Evolutionary conservation across 2,797 vertebrate species (phyloP).

Genomic region (Rhinophrynus dorsalis): DNA sequence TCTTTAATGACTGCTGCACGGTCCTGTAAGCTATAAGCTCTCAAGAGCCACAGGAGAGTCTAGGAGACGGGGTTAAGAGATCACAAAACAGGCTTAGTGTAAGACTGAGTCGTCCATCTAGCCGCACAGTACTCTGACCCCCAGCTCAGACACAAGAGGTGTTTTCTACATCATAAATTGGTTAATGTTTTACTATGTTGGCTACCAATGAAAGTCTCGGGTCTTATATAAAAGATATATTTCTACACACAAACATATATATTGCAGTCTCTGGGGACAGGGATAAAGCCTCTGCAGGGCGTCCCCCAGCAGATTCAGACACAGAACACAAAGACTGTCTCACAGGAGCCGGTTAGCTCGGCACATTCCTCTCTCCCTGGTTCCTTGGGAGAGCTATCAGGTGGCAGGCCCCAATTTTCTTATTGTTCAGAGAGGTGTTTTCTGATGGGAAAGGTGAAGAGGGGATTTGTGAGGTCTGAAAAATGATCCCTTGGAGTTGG

Average conservation of each 20-base stretch:
- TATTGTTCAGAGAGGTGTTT: slow-evolving; percentile 70
- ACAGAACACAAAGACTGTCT: slow-evolving; percentile 47
- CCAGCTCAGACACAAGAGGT: background rate
- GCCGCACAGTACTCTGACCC: background rate
- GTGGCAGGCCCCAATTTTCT: slow-evolving; percentile 67
- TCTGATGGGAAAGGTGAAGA: slow-evolving; percentile 73
- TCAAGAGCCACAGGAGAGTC: too few species aligned
- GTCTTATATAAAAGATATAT: slow-evolving; percentile 36
- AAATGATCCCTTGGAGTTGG: slow-evolving; percentile 64
- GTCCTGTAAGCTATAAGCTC: too few species aligned
- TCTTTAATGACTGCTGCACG: too few species aligned
- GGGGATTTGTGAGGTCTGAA: slow-evolving; percentile 69
- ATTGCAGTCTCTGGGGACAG: slow-evolving; percentile 39
- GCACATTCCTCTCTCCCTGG: slow-evolving; percentile 55
- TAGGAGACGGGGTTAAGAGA: too few species aligned
- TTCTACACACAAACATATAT: slow-evolving; percentile 45
- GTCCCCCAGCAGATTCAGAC: slow-evolving; percentile 19
- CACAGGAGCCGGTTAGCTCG: slow-evolving; percentile 47
- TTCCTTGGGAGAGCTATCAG: slow-evolving; percentile 65
- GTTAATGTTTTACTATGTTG: slow-evolving; percentile 18
- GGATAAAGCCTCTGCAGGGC: slow-evolving; percentile 36
- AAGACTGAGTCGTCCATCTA: too few species aligned
- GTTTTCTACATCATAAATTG: background rate
- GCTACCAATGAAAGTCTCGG: slow-evolving; percentile 5
- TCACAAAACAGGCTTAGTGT: too few species aligned